Conservation (phyloP, 2,888 invertebrate species). For the Eupeodes latifasciatus region DNA sequence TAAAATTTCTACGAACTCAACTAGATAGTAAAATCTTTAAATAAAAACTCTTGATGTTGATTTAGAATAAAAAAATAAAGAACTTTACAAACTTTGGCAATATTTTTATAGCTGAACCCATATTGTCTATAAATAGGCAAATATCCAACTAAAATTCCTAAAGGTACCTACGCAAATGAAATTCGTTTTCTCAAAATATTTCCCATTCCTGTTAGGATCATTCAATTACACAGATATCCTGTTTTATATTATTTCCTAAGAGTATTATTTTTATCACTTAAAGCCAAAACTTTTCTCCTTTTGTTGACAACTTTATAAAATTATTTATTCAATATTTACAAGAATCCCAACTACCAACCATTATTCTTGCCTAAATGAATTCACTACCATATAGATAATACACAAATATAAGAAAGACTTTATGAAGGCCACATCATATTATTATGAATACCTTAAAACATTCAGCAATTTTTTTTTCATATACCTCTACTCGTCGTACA, state of each 20-base stretch:
- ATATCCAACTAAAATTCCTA: too few species aligned
- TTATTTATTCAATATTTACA: constrained; percentile 28
- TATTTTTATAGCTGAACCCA: too few species aligned
- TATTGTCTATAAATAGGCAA: too few species aligned
- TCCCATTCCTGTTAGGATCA: too few species aligned
- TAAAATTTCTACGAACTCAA: too few species aligned
- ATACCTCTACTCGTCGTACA: background rate
- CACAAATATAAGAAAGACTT: background rate
- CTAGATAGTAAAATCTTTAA: too few species aligned
- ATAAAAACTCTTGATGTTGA: too few species aligned
- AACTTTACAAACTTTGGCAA: too few species aligned
- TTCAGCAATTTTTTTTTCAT: constrained; percentile 3
- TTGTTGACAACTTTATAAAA: constrained; percentile 24
- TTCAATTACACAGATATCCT: background rate
- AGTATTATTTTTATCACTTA: background rate
- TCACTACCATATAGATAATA: constrained; percentile 2
- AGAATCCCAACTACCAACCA: constrained; percentile 4
- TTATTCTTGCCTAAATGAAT: constrained; percentile 18
- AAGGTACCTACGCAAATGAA: too few species aligned
- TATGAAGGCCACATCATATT: constrained; percentile 36
- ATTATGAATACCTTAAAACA: constrained; percentile 40
- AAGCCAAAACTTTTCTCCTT: background rate
- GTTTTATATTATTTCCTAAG: background rate
- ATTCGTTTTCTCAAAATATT: too few species aligned
- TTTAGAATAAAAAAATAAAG: too few species aligned